Conservation (phyloP, 2,113 vertebrate species). For the Siniperca knerii region DNA sequence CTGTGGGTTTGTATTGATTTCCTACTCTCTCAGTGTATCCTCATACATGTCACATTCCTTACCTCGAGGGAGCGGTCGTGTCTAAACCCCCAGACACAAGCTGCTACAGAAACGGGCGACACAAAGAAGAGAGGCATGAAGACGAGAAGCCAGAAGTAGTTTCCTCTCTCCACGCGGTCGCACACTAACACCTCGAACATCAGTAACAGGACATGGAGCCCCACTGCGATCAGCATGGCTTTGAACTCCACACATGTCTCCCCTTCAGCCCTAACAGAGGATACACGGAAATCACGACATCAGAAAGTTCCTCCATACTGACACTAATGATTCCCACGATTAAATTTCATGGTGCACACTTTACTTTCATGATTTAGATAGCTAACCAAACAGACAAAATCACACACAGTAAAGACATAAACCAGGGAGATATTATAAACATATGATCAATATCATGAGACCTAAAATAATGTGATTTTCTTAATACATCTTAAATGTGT, state of each 20-base stretch:
- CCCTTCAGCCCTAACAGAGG: constrained; percentile 85
- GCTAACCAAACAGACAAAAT: background rate
- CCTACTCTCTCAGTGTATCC: background rate
- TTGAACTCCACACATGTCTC: constrained; percentile 99
- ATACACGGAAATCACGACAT: accelerated
- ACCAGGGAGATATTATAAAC: too few species aligned
- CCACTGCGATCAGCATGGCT: constrained; percentile 97
- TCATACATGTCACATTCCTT: constrained; percentile 1
- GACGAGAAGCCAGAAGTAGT: constrained; percentile 96
- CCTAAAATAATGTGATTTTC: too few species aligned
- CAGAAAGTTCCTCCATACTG: background rate
- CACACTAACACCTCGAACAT: constrained; percentile 99
- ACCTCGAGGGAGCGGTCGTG: constrained; percentile 98
- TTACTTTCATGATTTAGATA: background rate
- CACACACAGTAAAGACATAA: background rate
- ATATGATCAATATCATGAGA: too few species aligned
- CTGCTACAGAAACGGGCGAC: constrained; percentile 96
- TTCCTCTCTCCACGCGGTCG: constrained; percentile 91
- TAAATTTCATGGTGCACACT: background rate
- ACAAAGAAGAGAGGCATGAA: constrained; percentile 99
- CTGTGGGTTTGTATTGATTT: background rate
- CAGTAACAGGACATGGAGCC: constrained; percentile 94
- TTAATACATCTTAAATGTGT: too few species aligned
- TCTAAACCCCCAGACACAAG: constrained; percentile 98
- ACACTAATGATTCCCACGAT: background rate